Evolutionary conservation across 1,140 invertebrate genomes (phyloP), one percentile per base, ranked within the genome.

Genomic region (Myzus persicae): DNA sequence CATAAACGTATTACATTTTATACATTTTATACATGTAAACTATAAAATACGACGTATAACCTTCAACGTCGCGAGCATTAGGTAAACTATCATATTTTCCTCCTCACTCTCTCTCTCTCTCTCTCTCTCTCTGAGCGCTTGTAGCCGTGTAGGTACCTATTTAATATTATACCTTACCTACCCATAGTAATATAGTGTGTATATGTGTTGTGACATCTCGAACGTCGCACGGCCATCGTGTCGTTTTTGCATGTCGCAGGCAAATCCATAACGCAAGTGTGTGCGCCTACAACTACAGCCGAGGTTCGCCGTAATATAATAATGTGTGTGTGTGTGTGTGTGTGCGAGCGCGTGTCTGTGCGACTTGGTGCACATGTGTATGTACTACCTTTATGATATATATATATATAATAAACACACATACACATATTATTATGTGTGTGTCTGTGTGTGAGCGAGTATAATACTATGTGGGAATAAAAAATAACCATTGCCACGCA

Each of bases 181-280:
- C 59, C 59, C n/a, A n/a, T 76, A 76, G n/a, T 67, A 67, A 76
- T 76, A n/a, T n/a, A n/a, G 59, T 26, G 20, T 40, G 38, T 31
- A 31, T 46, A 7, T 89, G 18, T 90, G 36, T 51, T 51, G 48
- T 90, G 88, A 54, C 88, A 90, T 90, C 88, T 90, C 48, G 46
- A 51, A 54, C 20, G 46, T 90, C 44, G 44, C 36, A 51, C 38
- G 44, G 44, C 48, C 22, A 48, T 89, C 88, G 88, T 54, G 88
- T 87, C 42, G 82, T 44, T 42, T 31, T 14, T 42, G 14, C 20
- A 22, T 31, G 24, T 26, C 38, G n/a, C 48, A 38, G 46, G n/a
- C n/a, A 51, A 90, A 90, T 90, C 88, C 88, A 90, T 90, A 90
- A 90, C 88, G 88, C 88, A 26, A 82, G 81, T 82, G 36, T 40